Evolutionary conservation across 2,888 invertebrate species (phyloP), one percentile per base, ranked within the genome.

Genomic region (Plagodis dolabraria): DNA sequence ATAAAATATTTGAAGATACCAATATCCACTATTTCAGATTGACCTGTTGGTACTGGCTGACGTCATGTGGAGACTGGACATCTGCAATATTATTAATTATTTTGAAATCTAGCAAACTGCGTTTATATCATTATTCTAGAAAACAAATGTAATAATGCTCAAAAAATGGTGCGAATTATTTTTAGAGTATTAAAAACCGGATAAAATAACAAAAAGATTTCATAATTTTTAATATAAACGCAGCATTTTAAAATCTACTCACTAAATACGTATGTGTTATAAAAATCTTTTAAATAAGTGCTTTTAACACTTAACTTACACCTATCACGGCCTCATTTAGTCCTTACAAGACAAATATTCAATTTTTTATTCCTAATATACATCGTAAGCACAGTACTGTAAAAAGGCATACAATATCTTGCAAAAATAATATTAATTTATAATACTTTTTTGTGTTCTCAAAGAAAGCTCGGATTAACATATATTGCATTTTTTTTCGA

Each of bases 311-410:
- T 79, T 77, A 77, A 65, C 85, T 87, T 88, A 87, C 36, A 69
- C 64, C 85, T 89, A 89, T 88, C 89, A 89, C 89, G 89, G 89
- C 88, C 89, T 79, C 84, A 75, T 81, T 82, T 80, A 79, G 75
- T 81, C 79, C 81, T 62, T 80, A 76, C 73, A 78, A 78, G 70
- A 79, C 69, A 70, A 78, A 68, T 56, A 67, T 73, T 71, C 77
- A 67, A 69, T 69, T 57, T 60, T 55, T 63, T 69, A 70, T 66
- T 52, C 67, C 70, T 71, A 75, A 67, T 71, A 60, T 64, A 68
- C 64, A 69, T 63, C 65, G 69, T 74, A 67, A 69, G 67, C 69
- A 64, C 63, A 62, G 64, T 53, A 56, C 53, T 58, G 52, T 63
- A 47, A 65, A 64, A 69, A 69, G 67, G 69, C 69, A 62, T 61